Base-by-base conservation (phyloP, 2,113 vertebrate genomes). In the Xenus cinereus region DNA sequence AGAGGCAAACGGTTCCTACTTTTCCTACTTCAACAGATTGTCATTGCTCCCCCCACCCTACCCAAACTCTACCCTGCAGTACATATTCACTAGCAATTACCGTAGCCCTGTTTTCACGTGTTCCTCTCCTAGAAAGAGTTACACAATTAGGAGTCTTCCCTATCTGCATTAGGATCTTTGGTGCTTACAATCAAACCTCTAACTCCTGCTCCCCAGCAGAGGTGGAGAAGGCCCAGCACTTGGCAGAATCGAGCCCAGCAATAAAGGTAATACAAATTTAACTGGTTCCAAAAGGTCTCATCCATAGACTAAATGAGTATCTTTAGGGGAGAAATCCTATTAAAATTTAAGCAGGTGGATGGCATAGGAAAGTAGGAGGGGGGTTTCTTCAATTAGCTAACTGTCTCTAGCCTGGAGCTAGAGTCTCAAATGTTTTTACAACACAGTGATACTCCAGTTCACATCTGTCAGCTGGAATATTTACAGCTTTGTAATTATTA, bases 381-480 rank as follows among this genome's bases (percentile, higher is more conserved):
- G 6, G 13, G 21, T 73, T 76, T 68, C n/a, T 57, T 6, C 50
- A 77, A 89, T 96, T 93, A 95, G 54, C 51, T 93, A 94, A 96
- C 89, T 54, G 90, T 87, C 83, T 95, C 77, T 95, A 92, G 93
- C 95, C 95, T 27, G 35, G 37, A 95, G 96, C 77, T 63, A 76
- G 32, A 56, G 27, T 37, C 75, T 83, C 90, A 93, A 77, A 79
- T 84, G 91, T 92, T 98, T 97, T 95, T 94, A 95, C 93, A 88
- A 82, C 87, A 83, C 79, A 72, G 73, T 3, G 0, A 63, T 59
- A 85, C 93, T 96, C 95, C 97, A 97, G 62, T 66, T 84, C 90
- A 95, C 97, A 96, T 97, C 97, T 97, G 97, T 96, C 97, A 97
- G 66, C 66, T 84, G 69, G 87, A 92, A 92, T 89, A 94, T 74